Evolutionary conservation across 2,888 invertebrate genomes (phyloP), one percentile per base, ranked within the genome.

Genomic region (Aleiodes leptofemur): DNA sequence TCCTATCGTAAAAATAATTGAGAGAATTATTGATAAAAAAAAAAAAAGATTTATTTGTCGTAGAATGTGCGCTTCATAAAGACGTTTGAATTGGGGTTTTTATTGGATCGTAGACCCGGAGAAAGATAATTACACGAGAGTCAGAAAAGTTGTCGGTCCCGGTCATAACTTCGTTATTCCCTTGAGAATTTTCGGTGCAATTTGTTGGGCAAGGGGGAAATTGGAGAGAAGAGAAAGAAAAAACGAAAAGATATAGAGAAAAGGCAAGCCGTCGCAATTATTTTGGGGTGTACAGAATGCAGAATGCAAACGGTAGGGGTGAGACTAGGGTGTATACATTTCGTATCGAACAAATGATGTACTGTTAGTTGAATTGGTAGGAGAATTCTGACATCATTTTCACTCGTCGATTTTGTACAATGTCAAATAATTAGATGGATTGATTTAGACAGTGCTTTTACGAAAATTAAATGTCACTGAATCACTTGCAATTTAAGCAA

Each of bases 101-200:
- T 69, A 74, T 74, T 74, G 68, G 59, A 74, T 51, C 34, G 69
- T 23, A 69, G 55, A 69, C 29, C 69, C 82, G 82, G 82, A 82
- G 84, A 84, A 84, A 86, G 87, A 86, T 87, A 87, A 87, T 87
- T 87, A 87, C 85, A 79, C 74, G 82, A 82, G 82, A 86, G 86
- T 85, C 86, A 84, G 83, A 84, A 85, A 85, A 86, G 86, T 86
- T 86, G 84, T 83, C 83, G 84, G 83, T 80, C 81, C 82, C 81
- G 85, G 87, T 87, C 87, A 87, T 87, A 87, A 87, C 87, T 87
- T 86, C 81, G 85, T 76, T 76, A 82, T 80, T 84, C 87, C 87
- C 86, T 68, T 70, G 82, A 84, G 86, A 74, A 68, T 70, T 68
- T 78, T 79, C 79, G 78, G 80, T 83, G 86, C 87, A 86, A 87